phyloP scores from a whole-genome alignment of 2,888 invertebrate genomes.

The Rhabditoides inermis region DNA sequence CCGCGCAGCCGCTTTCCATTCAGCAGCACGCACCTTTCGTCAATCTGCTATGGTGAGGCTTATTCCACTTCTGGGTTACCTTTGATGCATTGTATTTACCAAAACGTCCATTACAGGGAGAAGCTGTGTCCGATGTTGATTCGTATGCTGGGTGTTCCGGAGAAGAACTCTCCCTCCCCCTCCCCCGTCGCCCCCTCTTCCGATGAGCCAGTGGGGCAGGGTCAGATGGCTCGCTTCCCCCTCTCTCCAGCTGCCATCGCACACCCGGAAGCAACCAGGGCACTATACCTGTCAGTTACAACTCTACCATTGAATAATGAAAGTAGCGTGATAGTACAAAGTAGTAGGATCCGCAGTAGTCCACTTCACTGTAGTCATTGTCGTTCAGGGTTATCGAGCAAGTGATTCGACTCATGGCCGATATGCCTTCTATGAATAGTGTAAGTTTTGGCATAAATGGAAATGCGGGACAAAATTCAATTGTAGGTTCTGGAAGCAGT shows the following conservation, averaged over 20 bases:
- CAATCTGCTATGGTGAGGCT: slow-evolving; percentile 35
- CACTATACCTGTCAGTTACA: slow-evolving; percentile 40
- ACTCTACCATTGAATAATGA: too few species aligned
- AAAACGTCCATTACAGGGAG: slow-evolving; percentile 18
- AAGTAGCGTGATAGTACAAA: too few species aligned
- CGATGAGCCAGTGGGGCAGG: slow-evolving; percentile 30
- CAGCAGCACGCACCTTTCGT: slow-evolving; percentile 32
- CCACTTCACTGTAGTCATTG: too few species aligned
- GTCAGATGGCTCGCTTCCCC: slow-evolving; percentile 29
- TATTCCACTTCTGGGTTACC: background rate
- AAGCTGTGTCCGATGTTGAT: slow-evolving; percentile 34
- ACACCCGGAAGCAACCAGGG: slow-evolving; percentile 36
- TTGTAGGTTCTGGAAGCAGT: slow-evolving; percentile 30
- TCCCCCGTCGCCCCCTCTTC: background rate
- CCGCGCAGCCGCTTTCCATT: slow-evolving; percentile 31
- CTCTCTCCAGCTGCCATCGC: slow-evolving; percentile 30
- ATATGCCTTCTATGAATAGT: slow-evolving; percentile 17
- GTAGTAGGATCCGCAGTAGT: too few species aligned
- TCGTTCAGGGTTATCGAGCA: slow-evolving; percentile 40
- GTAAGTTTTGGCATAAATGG: too few species aligned
- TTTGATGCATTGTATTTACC: background rate
- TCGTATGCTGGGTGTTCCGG: slow-evolving; percentile 28
- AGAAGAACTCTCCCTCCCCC: slow-evolving; percentile 9
- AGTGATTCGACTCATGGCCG: slow-evolving; percentile 37
- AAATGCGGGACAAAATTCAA: too few species aligned